Conservation (phyloP, 1,140 invertebrate genomes). For the Tetragonula clypearis region DNA sequence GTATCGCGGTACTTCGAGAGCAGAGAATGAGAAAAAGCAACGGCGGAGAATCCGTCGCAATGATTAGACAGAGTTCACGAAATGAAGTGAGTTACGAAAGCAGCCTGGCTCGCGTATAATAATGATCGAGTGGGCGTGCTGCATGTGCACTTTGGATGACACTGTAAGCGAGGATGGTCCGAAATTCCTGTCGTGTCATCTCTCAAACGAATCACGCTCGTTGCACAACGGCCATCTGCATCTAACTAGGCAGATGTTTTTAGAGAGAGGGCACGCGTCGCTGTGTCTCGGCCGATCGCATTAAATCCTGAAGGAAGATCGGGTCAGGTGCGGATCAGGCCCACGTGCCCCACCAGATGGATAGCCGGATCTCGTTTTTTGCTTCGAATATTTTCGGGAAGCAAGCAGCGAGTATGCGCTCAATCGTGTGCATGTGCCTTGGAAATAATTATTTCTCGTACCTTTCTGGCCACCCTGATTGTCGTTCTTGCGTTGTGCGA, state of each 20-base stretch:
- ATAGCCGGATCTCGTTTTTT: conserved; percentile 22
- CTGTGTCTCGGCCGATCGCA: conserved; percentile 58
- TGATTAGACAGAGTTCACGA: background rate
- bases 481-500: background rate
- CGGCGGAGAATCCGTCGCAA: background rate
- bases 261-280: conserved; percentile 60
- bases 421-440: background rate
- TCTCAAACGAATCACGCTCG: background rate
- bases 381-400: conserved; percentile 16
- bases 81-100: background rate
- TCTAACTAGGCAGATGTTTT: conserved; percentile 65
- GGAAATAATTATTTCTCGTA: background rate
- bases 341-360: conserved; percentile 59
- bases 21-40: background rate
- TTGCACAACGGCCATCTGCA: background rate
- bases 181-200: conserved; percentile 33
- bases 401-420: background rate
- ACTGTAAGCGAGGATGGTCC: background rate
- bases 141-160: conserved; percentile 17
- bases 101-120: conserved; percentile 8
- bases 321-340: conserved; percentile 59
- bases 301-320: conserved; percentile 59
- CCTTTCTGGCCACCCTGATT: background rate
- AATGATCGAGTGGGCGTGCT: background rate
- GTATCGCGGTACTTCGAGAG: background rate